Evolutionary conservation across 2,797 vertebrate genomes (phyloP), one percentile per base, ranked within the genome.

Genomic region (Lepus townsendii): DNA sequence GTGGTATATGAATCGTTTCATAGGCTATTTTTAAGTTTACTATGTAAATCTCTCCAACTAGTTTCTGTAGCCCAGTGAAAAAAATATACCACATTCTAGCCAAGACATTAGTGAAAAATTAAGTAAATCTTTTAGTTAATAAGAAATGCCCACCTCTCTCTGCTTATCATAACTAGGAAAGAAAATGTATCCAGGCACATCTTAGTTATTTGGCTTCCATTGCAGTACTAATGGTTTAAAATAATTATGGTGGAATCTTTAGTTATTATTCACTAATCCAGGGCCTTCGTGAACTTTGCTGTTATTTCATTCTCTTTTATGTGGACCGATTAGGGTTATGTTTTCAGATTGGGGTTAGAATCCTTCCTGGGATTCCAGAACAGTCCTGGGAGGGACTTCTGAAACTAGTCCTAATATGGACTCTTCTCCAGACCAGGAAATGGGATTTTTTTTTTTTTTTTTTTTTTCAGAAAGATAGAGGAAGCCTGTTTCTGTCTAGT

Each of bases 171-270:
- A 62, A 60, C 50, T 80, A 69, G 75, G 50, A 93, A 52, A 82
- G 78, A 65, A 93, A 84, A 71, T 90, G 89, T 13, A 1, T n/a
- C 10, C 7, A 9, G 10, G 32, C 38, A 80, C 3, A 50, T 77
- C 83, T 89, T 14, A 57, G 11, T 95, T 86, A 57, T 76, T 79
- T 92, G 83, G 11, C 77, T 87, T 42, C 38, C 20, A 47, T 3
- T 90, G 7, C 82, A 47, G 78, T 80, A 57, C 89, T 83, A 80
- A 85, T 83, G 16, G 57, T 77, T 95, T 95, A 19, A 76, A 87
- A 93, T 77, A 87, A 76, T 68, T 95, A 35, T 26, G 50, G 50
- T 90, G 69, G 60, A 88, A 60, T 80, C 89, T 60, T 35, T 83
- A 57, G 20, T 14, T 83, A 38, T 47, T 60, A 54, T 87, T 89